Evolutionary conservation across 2,888 invertebrate genomes (phyloP).

Genomic region (Volucella bombylans): DNA sequence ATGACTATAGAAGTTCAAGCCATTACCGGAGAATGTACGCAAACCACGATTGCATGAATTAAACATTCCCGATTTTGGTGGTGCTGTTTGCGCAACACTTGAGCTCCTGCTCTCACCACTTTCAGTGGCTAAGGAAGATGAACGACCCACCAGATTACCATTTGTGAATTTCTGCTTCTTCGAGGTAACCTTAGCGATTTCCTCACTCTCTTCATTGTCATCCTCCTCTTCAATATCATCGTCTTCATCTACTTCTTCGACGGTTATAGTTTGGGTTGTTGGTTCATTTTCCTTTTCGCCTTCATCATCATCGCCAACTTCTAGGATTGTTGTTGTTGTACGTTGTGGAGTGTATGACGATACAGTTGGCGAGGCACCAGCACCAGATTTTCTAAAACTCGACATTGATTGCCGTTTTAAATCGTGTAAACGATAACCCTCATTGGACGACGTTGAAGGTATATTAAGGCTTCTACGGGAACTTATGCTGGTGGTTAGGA

Average conservation of each 20-base stretch:
- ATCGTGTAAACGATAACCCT: conserved; percentile 72
- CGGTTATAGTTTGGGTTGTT: conserved; percentile 40
- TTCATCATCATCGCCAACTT: conserved; percentile 66
- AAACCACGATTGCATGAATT: conserved; percentile 74
- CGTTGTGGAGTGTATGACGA: conserved; percentile 69
- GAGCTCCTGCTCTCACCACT: conserved; percentile 76
- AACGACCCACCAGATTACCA: conserved; percentile 69
- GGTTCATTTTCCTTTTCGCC: conserved; percentile 25
- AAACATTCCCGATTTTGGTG: conserved; percentile 75
- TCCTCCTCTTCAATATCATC: conserved; percentile 58
- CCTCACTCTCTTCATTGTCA: conserved; percentile 68
- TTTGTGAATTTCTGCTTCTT: conserved; percentile 71
- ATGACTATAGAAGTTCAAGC: conserved; percentile 80
- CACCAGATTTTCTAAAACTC: conserved; percentile 66
- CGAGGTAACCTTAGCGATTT: conserved; percentile 62
- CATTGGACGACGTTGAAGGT: conserved; percentile 75
- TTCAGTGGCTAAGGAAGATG: conserved; percentile 76
- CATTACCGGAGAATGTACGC: conserved; percentile 77
- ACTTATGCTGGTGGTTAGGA: conserved; percentile 70
- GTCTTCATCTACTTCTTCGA: conserved; percentile 50
- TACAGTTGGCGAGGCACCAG: conserved; percentile 33
- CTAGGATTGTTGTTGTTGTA: conserved; percentile 75
- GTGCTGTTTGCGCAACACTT: conserved; percentile 73
- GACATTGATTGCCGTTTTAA: conserved; percentile 77
- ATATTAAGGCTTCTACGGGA: conserved; percentile 80